Conservation (phyloP, 1,140 invertebrate genomes). For the Drosophila tropicalis region DNA sequence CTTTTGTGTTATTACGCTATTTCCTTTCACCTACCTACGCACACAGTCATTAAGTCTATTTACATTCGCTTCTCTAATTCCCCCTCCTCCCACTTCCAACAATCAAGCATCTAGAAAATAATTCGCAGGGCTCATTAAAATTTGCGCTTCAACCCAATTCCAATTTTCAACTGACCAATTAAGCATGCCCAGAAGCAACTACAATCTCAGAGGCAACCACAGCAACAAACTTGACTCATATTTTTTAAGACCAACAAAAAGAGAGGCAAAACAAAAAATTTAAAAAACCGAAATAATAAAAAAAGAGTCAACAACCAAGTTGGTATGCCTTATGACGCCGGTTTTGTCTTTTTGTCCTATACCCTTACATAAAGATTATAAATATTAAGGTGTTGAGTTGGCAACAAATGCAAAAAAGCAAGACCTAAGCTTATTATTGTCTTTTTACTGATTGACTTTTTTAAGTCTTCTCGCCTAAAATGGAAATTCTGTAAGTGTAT, state of each 20-base stretch:
- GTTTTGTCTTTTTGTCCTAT: not conserved
- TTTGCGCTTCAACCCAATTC: slow-evolving; percentile 65
- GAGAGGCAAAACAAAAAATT: slow-evolving; percentile 41
- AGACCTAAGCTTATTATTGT: too few relatives aligned
- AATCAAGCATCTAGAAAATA: not conserved
- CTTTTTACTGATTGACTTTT: too few relatives aligned
- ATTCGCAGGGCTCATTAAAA: slow-evolving; percentile 66
- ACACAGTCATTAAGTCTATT: slow-evolving; percentile 24
- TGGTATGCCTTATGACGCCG: slow-evolving; percentile 69
- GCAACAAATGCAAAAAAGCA: not conserved
- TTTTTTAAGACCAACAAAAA: slow-evolving; percentile 44
- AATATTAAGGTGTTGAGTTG: not conserved
- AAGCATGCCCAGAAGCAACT: slow-evolving; percentile 56
- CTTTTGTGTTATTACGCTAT: not conserved
- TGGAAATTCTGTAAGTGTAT: not conserved
- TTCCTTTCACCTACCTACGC: slow-evolving; percentile 19
- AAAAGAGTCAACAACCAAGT: slow-evolving; percentile 75
- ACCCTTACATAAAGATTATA: not conserved
- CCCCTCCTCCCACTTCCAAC: not conserved
- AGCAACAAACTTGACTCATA: slow-evolving; percentile 66
- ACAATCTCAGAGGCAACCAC: slow-evolving; percentile 7
- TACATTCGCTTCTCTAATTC: not conserved
- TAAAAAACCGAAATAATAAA: slow-evolving; percentile 45
- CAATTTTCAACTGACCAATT: slow-evolving; percentile 53
- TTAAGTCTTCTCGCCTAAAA: too few relatives aligned